Base-by-base conservation (phyloP, 2,113 vertebrate species). In the Epinephelus moara region DNA sequence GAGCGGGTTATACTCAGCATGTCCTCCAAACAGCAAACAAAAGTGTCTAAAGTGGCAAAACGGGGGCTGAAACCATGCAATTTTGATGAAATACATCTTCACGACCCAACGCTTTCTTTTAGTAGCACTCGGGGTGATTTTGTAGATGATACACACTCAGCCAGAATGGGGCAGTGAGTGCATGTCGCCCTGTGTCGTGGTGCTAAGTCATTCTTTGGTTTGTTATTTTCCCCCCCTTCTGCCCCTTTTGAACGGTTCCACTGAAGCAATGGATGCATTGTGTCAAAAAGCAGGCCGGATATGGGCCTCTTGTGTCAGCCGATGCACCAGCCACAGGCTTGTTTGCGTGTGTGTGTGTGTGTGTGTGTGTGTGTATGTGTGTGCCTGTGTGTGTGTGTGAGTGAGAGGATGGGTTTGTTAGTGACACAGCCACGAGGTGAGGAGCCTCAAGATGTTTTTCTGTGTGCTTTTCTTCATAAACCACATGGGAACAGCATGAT, bases 231-330 rank as follows among this genome's bases (percentile, higher is more conserved):
- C 13, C 23, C 59, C 33, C 17, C 6, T 2, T 61, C 27, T 69
- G 68, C 40, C 52, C 37, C 63, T 57, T 77, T 84, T 81, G 30
- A 89, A 81, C 52, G 45, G 27, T 85, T 84, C 72, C 84, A 90
- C 25, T 87, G 85, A 79, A 82, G 83, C 89, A 91, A 86, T 79
- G 68, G 85, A 90, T 27, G 77, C 81, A 85, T 88, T 90, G 87
- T 89, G 69, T 83, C 27, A 72, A 70, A 82, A 78, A 84, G 55
- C 63, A 62, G 74, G 70, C 77, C 77, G 79, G 88, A 91, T 87
- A 70, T 75, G 79, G 84, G 68, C 71, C 66, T 77, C 69, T 76
- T 87, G 84, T 85, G 70, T 86, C 73, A 84, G 59, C 67, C 56
- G 45, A 78, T 75, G 73, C 73, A 81, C 61, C 85, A 78, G 77